These are phyloP conservation scores for Lytechinus pictus DNA, from an alignment of 35 echinoderm and acorn worm genomes.

Conservation along the genomic window DNA sequence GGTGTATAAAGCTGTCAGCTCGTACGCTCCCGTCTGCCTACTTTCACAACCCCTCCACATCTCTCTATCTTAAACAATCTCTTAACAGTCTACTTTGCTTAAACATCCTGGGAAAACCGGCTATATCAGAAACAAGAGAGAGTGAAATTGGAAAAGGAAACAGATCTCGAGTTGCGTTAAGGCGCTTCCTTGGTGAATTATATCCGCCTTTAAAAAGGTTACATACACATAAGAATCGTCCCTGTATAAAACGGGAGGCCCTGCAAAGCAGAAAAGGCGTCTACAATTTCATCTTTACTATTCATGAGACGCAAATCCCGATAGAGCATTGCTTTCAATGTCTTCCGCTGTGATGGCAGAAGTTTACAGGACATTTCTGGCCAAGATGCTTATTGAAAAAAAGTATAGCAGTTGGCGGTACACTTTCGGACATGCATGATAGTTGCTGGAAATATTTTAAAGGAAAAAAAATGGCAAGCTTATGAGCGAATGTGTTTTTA, in stretches of 20 bases:
- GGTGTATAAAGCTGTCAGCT: too few species aligned
- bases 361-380: too few species aligned
- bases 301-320: neutral
- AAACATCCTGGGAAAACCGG: neutral
- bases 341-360: too few species aligned
- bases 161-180: neutral
- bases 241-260: slow-evolving; percentile 8
- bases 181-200: neutral
- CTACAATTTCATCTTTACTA: neutral
- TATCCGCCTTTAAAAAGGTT: slow-evolving; percentile 12
- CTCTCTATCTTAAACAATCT: neutral
- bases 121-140: slow-evolving; percentile 4
- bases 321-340: neutral
- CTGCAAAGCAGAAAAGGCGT: neutral
- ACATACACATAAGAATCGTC: neutral
- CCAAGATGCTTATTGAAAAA: too few species aligned
- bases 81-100: neutral
- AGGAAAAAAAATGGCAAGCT: too few species aligned
- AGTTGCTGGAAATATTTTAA: too few species aligned
- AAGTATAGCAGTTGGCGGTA: neutral
- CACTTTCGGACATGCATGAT: neutral
- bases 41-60: neutral
- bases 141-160: slow-evolving; percentile 13
- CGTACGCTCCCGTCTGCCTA: neutral
- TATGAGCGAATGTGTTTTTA: too few species aligned